Conservation (phyloP, 2,113 vertebrate species). For the Lampris incognitus region DNA sequence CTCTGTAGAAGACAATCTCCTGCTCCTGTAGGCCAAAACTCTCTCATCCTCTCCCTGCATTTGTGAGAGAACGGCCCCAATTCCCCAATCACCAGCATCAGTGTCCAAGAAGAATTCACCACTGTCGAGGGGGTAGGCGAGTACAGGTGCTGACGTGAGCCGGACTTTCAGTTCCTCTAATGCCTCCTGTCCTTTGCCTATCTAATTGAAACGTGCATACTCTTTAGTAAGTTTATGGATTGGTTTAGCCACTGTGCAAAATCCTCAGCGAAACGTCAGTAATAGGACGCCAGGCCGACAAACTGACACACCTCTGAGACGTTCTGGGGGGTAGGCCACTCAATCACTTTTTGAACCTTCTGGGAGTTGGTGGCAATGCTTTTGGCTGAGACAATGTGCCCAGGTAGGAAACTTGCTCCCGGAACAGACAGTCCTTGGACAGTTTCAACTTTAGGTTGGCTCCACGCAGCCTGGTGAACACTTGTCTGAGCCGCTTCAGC, state of each 20-base stretch:
- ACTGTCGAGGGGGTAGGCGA: not conserved
- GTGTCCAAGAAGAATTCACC: not conserved
- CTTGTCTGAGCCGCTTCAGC: constrained; percentile 5
- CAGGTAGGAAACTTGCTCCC: not conserved
- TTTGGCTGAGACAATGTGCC: constrained; percentile 14
- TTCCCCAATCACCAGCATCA: not conserved
- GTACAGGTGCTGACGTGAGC: not conserved
- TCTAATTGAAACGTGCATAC: not conserved
- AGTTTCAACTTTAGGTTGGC: constrained; percentile 12
- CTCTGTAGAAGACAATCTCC: no score
- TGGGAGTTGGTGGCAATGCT: not conserved
- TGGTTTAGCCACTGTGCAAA: not conserved
- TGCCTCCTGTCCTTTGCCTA: constrained; percentile 5
- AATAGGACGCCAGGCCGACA: not conserved
- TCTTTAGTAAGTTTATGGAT: not conserved
- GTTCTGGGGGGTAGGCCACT: constrained; percentile 8
- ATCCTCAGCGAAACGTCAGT: not conserved
- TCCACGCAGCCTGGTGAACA: constrained; percentile 12
- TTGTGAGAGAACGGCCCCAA: not conserved
- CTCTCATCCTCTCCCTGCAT: not conserved
- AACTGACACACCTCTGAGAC: not conserved
- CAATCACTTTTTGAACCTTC: not conserved
- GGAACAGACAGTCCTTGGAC: constrained; percentile 18
- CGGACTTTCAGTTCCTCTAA: not conserved
- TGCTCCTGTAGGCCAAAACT: not conserved